phyloP scores from a whole-genome alignment of 1,140 invertebrate species.

The Drosophila mojavensis region DNA sequence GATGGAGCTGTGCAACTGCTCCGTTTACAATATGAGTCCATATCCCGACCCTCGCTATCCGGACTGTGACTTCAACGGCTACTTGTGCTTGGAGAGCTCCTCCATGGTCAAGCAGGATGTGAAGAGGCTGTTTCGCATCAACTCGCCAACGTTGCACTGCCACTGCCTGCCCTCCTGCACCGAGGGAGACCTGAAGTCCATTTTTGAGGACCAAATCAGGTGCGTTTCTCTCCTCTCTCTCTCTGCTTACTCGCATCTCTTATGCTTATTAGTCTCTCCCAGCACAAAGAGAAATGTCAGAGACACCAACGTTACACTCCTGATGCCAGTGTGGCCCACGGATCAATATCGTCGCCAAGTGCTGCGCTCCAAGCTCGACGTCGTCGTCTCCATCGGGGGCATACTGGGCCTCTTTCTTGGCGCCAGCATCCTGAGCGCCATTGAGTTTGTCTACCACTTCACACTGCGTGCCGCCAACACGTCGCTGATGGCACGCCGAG shows the following conservation, averaged over 20 bases:
- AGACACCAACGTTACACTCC: slow-evolving; percentile 42
- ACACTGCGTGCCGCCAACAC: slow-evolving; percentile 64
- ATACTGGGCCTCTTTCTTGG: slow-evolving; percentile 85
- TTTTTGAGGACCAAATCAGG: slow-evolving; percentile 59
- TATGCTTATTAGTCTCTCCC: neutral
- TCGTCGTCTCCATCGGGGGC: slow-evolving; percentile 85
- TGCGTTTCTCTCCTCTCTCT: slow-evolving; percentile 15
- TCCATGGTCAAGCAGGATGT: slow-evolving; percentile 59
- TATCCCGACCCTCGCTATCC: slow-evolving; percentile 29
- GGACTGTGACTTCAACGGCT: slow-evolving; percentile 61
- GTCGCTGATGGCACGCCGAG: neutral
- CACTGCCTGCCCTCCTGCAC: slow-evolving; percentile 85
- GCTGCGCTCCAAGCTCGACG: slow-evolving; percentile 81
- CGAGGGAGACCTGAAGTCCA: slow-evolving; percentile 84
- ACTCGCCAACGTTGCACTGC: slow-evolving; percentile 45
- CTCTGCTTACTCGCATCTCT: too few relatives aligned
- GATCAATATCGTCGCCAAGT: slow-evolving; percentile 85
- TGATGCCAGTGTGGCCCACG: slow-evolving; percentile 61
- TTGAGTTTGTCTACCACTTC: slow-evolving; percentile 85
- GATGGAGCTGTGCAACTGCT: slow-evolving; percentile 85
- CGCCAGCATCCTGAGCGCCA: slow-evolving; percentile 85
- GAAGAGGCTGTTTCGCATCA: slow-evolving; percentile 47
- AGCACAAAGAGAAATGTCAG: slow-evolving; percentile 2
- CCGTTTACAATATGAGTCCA: slow-evolving; percentile 68
- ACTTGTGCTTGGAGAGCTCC: slow-evolving; percentile 61